Evolutionary conservation across 2,888 invertebrate genomes (phyloP).

Genomic region (Pyralis farinalis): DNA sequence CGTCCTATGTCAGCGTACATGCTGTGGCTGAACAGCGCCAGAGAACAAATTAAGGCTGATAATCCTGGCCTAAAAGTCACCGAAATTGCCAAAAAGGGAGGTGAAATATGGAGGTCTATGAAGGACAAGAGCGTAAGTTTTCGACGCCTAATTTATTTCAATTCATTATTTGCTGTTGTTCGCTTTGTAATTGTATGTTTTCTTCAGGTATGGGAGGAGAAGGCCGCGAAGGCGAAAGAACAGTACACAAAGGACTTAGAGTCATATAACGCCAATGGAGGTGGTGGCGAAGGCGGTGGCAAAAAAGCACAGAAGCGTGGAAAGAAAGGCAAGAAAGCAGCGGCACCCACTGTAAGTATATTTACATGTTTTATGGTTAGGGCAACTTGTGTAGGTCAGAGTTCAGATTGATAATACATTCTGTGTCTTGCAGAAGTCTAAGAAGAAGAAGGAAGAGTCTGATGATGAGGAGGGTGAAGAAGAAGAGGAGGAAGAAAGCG

Average conservation of each 20-base stretch:
- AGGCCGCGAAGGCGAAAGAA: conserved; percentile 93
- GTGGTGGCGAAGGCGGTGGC: conserved; percentile 77
- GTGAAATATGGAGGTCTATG: conserved; percentile 96
- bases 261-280: conserved; percentile 92
- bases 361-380: neutral
- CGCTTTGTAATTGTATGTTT: too few relatives aligned
- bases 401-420: neutral
- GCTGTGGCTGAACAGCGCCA: conserved; percentile 95
- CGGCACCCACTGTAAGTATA: conserved; percentile 62
- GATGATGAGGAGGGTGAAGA: conserved; percentile 84
- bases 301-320: conserved; percentile 82
- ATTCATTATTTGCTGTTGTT: too few relatives aligned
- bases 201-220: conserved; percentile 92
- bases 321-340: conserved; percentile 75
- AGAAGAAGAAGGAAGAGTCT: conserved; percentile 83
- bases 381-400: neutral
- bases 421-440: conserved; percentile 51
- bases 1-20: conserved; percentile 96
- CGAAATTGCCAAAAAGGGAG: conserved; percentile 96
- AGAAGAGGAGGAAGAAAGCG: conserved; percentile 83
- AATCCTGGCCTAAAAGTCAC: conserved; percentile 95
- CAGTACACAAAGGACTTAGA: conserved; percentile 94
- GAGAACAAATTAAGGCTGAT: conserved; percentile 93
- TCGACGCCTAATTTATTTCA: too few relatives aligned
- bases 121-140: conserved; percentile 90